Evolutionary conservation across 2,113 vertebrate genomes (phyloP).

Genomic region (Elaphurus davidianus): DNA sequence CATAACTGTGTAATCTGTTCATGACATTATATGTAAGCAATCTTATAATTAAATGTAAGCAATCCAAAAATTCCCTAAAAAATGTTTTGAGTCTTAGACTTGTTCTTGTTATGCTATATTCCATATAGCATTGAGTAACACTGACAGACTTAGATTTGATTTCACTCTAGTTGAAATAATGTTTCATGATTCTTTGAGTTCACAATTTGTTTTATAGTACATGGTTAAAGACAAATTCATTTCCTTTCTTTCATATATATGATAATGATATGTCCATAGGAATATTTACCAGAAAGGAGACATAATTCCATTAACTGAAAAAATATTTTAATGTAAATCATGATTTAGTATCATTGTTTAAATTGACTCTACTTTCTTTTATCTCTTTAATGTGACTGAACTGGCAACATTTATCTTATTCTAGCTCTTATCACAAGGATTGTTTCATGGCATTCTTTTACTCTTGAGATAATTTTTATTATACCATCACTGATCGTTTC

Average conservation of each 20-base stretch:
- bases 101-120: not conserved
- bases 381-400: conserved; percentile 7
- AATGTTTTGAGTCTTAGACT: not conserved
- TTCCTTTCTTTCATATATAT: not conserved
- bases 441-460: not conserved
- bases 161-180: not conserved
- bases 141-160: not conserved
- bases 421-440: not conserved
- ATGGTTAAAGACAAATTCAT: conserved; percentile 33
- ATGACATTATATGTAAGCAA: not conserved
- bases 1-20: not conserved
- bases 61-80: not conserved
- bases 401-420: not conserved
- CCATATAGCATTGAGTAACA: not conserved
- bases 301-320: not conserved
- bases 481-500: not conserved
- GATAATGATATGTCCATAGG: not conserved
- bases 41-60: not conserved
- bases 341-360: not conserved
- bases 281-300: conserved; percentile 26
- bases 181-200: not conserved
- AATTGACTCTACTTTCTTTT: not conserved
- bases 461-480: conserved; percentile 5
- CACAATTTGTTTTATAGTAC: not conserved
- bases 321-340: not conserved